These are phyloP conservation scores for Ypsolopha sequella DNA, from an alignment of 2,888 invertebrate genomes.

Conservation along the genomic window DNA sequence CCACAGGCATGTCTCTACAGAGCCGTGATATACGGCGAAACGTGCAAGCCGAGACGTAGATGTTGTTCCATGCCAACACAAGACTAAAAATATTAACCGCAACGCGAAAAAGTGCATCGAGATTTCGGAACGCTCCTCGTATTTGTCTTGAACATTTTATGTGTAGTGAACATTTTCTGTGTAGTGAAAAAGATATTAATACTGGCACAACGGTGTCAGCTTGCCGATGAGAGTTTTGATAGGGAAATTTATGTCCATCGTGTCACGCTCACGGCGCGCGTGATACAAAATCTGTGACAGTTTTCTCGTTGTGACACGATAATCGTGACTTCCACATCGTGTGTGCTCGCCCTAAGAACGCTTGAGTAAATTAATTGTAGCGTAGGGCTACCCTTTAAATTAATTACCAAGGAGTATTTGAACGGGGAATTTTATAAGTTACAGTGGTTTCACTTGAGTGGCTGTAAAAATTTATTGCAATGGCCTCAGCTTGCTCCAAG, in stretches of 20 bases:
- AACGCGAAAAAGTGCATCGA: neutral
- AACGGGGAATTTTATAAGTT: neutral
- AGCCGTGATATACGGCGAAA: constrained; percentile 3
- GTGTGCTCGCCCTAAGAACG: neutral
- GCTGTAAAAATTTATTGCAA: no score
- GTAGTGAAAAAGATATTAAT: neutral
- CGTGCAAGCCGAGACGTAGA: constrained; percentile 2
- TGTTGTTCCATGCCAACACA: neutral
- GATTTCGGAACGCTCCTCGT: neutral
- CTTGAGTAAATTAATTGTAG: neutral
- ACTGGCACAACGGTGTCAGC: neutral
- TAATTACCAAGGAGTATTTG: neutral
- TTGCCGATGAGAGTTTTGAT: neutral
- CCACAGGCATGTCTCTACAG: neutral
- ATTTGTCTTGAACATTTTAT: neutral
- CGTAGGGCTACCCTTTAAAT: neutral
- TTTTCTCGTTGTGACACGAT: neutral
- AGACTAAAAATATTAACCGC: neutral
- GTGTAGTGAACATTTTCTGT: neutral
- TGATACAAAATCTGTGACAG: neutral
- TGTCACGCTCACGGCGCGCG: neutral
- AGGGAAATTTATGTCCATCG: neutral
- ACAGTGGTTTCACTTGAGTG: neutral
- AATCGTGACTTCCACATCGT: constrained; percentile 1
- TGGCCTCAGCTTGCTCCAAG: no score